Evolutionary conservation across 2,888 invertebrate species (phyloP), one percentile per base, ranked within the genome.

Genomic region (Rhamphomyia laevipes): DNA sequence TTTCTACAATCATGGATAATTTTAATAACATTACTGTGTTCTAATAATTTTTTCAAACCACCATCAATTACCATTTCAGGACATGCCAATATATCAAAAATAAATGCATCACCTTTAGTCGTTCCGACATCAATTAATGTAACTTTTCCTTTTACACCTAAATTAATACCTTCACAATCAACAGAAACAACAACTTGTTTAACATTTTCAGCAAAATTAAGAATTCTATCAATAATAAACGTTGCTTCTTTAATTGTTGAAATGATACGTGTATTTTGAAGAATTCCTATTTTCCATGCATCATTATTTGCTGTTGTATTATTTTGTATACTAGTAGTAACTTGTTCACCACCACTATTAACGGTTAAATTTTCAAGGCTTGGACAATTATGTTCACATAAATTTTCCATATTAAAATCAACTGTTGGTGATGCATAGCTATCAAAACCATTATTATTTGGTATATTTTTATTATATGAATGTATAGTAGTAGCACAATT

Each of bases 1-100:
- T 90, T 92, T 54, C 91, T 80, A 64, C 92, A 93, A 66, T 94
- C 93, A 67, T 94, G 93, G 62, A 91, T 85, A 48, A 93, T 87
- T 77, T 93, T 93, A 50, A 88, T 75, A 53, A 93, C 81, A 67
- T 78, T 78, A 48, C 83, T 80, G 62, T 84, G 82, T 70, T 93
- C 90, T 47, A 95, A 70, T 44, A 95, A 71, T 53, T 77, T 78
- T 64, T 84, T 84, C 17, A 95, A 74, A 49, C 90, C 90, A 43
- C 85, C 84, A 60, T 84, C 81, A 51, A 75, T 74, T 53, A 91
- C 74, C 73, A 93, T 80, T 55, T 77, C 79, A 0, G 90, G 89
- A 62, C 88, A 87, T 12, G 88, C 82, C 63, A 90, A 78, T 55
- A 93, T 78, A 72, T 94, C 94, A 64, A 93, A 86, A 58, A 93